phyloP scores from a whole-genome alignment of 2,888 invertebrate species.

The Megaustenia siamemsis region DNA sequence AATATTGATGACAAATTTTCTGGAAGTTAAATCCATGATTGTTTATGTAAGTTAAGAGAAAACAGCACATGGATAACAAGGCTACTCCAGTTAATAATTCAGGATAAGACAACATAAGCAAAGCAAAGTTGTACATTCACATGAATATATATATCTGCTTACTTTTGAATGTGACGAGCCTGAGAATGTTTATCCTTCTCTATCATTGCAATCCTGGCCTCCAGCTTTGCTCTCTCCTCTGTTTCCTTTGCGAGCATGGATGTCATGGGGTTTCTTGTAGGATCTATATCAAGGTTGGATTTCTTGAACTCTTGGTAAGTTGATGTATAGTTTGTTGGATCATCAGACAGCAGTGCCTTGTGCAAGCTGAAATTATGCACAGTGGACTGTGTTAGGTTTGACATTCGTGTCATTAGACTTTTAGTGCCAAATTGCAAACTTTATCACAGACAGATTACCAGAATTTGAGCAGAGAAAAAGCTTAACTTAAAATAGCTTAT shows the following conservation, averaged over 20 bases:
- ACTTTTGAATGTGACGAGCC: conserved; percentile 35
- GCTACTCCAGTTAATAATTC: too few species aligned
- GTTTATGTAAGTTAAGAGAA: too few species aligned
- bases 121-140: neutral
- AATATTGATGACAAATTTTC: too few species aligned
- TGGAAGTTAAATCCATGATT: too few species aligned
- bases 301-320: neutral
- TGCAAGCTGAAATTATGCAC: conserved; percentile 40
- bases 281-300: conserved; percentile 10
- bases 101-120: too few species aligned
- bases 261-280: neutral
- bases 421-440: too few species aligned
- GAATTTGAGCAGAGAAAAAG: too few species aligned
- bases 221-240: conserved; percentile 26
- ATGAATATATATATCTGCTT: neutral
- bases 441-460: too few species aligned
- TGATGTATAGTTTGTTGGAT: conserved; percentile 23
- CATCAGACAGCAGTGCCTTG: conserved; percentile 37
- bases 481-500: too few species aligned
- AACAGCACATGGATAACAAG: too few species aligned
- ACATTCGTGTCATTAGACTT: too few species aligned
- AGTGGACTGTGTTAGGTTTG: too few species aligned
- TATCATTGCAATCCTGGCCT: conserved; percentile 6
- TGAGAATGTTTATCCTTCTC: conserved; percentile 34
- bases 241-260: conserved; percentile 13